Evolutionary conservation across 2,888 invertebrate genomes (phyloP), one percentile per base, ranked within the genome.

Genomic region (Arrhopalites spinosus): DNA sequence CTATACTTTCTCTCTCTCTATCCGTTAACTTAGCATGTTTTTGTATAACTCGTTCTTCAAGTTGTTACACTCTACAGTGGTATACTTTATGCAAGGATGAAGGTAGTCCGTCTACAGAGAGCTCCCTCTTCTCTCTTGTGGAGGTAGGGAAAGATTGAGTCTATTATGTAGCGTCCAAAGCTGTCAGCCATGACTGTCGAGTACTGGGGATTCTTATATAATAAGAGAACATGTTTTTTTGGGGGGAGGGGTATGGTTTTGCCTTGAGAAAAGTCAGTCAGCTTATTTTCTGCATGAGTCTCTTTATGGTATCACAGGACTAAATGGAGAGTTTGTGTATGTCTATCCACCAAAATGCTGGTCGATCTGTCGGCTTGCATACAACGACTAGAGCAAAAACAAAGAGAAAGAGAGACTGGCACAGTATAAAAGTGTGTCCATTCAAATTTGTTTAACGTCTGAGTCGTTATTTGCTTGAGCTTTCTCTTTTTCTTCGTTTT

Each of bases 261-360:
- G 45, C 66, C 66, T 66, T 66, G 23, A 66, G 45, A 66, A 66
- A 66, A 43, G 66, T 66, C 66, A 43, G 66, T 66, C 66, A 66
- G 43, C 66, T 45, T 66, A 66, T 66, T 66, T 66, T 66, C 66
- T 66, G 66, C 66, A 43, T 66, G 43, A 66, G 45, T 66, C 23
- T 66, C 66, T 43, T 36, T 36, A 36, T 64, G 36, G 64, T 64
- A 36, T 8, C 29, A 30, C 36, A n/a, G 11, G 36, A 64, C 43
- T 30, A 36, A 64, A 50, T 50, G 50, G n/a, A 2, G 11, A 53
- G n/a, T 5, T 53, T 36, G 36, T 36, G 36, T 36, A 11, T 36
- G 36, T 36, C n/a, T 36, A 11, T 36, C 3, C 36, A 36, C 5
- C 11, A 11, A 11, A 36, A 36, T 7, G 36, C 5, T 7, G 36